Evolutionary conservation across 2,888 invertebrate species (phyloP).

Genomic region (Macaria liturata): DNA sequence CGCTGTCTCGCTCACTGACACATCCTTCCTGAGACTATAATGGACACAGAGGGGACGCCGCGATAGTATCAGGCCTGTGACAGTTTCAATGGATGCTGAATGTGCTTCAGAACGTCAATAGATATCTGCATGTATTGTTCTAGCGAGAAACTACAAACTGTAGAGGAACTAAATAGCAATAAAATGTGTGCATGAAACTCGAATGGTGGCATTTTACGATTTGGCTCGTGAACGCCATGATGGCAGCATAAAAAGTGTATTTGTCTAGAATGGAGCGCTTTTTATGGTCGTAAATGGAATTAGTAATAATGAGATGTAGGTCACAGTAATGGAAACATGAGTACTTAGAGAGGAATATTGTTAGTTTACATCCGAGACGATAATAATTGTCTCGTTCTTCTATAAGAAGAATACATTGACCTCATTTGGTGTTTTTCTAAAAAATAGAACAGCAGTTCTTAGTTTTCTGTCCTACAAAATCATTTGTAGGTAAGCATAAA

Average conservation of each 20-base stretch:
- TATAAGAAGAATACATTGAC: too few species aligned
- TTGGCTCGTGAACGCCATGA: constrained; percentile 5
- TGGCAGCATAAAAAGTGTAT: constrained; percentile 1
- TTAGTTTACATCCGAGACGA: too few species aligned
- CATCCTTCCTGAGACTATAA: constrained; percentile 70
- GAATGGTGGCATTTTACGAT: not conserved
- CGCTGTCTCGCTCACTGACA: constrained; percentile 70
- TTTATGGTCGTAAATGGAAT: constrained; percentile 3
- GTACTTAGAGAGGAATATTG: too few species aligned
- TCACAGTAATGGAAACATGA: not conserved
- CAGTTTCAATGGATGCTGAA: constrained; percentile 55
- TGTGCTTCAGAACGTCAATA: constrained; percentile 49
- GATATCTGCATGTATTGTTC: constrained; percentile 44
- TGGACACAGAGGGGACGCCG: constrained; percentile 58
- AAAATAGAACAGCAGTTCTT: too few species aligned
- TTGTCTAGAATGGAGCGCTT: not conserved
- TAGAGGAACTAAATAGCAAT: constrained; percentile 8
- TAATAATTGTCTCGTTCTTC: too few species aligned
- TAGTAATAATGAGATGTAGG: not conserved
- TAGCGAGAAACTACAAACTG: constrained; percentile 30
- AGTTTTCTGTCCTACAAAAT: too few species aligned
- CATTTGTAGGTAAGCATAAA: too few species aligned
- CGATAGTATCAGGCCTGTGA: constrained; percentile 64
- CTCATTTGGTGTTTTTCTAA: too few species aligned
- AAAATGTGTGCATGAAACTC: constrained; percentile 2